Percentiles rank a stretch among this genome's conserved stretches.
These are phyloP conservation scores for Ginglymostoma cirratum DNA, from an alignment of 2,113 vertebrate genomes.

Conservation along the genomic window DNA sequence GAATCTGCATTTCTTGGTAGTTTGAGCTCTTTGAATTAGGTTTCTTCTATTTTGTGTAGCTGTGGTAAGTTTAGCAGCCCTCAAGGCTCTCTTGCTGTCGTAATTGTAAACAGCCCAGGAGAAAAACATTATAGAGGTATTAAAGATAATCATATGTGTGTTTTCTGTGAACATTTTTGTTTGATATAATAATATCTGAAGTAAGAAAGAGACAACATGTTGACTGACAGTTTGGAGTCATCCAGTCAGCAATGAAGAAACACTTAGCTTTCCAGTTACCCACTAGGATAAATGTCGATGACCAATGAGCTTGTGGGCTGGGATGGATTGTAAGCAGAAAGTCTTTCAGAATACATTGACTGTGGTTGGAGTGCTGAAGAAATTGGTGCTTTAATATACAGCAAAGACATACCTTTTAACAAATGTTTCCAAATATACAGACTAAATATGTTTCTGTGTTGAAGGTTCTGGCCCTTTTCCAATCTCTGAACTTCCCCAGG, in stretches of 20 bases:
- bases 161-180: not conserved
- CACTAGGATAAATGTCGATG: not conserved
- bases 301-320: not conserved
- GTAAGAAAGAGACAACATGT: not conserved
- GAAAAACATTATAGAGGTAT: not conserved
- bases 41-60: not conserved
- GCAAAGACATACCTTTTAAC: not conserved
- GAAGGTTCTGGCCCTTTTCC: not conserved
- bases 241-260: not conserved
- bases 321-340: not conserved
- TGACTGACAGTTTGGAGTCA: not conserved
- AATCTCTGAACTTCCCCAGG: slow-evolving; percentile 64
- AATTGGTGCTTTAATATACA: not conserved
- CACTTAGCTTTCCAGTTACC: not conserved
- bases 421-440: not conserved
- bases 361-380: not conserved
- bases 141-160: not conserved
- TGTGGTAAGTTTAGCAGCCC: not conserved
- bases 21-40: not conserved
- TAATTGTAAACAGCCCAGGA: not conserved
- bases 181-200: not conserved
- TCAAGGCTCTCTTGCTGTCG: not conserved
- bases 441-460: not conserved
- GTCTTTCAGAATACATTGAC: not conserved
- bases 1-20: not conserved